phyloP scores from a whole-genome alignment of 1,140 invertebrate species.

The Calephelis virginiensis region DNA sequence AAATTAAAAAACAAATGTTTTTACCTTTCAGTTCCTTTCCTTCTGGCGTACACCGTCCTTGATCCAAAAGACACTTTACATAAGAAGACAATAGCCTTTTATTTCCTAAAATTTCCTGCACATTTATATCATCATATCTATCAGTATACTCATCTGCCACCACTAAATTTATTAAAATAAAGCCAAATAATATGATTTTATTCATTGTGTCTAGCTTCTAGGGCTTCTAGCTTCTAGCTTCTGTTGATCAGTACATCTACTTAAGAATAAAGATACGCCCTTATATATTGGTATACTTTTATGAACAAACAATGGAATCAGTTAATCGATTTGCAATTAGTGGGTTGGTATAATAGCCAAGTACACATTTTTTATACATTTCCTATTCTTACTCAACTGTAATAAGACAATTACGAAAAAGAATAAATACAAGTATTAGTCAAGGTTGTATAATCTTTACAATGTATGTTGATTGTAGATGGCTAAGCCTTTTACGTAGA shows the following conservation, averaged over 20 bases:
- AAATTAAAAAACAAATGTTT: neutral
- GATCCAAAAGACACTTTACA: constrained; percentile 81
- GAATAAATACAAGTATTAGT: no score
- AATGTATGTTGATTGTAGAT: no score
- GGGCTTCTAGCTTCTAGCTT: no score
- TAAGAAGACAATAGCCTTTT: constrained; percentile 84
- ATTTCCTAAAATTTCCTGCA: constrained; percentile 84
- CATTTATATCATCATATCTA: constrained; percentile 85
- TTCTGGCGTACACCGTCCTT: constrained; percentile 79
- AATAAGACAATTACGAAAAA: neutral
- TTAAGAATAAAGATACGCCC: constrained; percentile 36
- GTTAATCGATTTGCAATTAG: neutral
- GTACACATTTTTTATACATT: neutral
- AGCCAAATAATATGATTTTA: constrained; percentile 1
- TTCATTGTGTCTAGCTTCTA: neutral
- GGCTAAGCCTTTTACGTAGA: no score
- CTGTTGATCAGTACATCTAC: neutral
- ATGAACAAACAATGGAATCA: constrained; percentile 3
- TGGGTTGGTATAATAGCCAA: no score
- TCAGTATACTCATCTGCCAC: constrained; percentile 80
- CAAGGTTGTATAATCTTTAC: no score
- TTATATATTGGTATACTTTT: constrained; percentile 35
- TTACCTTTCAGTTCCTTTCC: constrained; percentile 78
- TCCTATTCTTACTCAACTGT: constrained; percentile 8
- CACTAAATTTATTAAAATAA: constrained; percentile 41